These are phyloP conservation scores for Platynereis dumerilii DNA, from an alignment of 2,888 invertebrate species.

Conservation along the genomic window DNA sequence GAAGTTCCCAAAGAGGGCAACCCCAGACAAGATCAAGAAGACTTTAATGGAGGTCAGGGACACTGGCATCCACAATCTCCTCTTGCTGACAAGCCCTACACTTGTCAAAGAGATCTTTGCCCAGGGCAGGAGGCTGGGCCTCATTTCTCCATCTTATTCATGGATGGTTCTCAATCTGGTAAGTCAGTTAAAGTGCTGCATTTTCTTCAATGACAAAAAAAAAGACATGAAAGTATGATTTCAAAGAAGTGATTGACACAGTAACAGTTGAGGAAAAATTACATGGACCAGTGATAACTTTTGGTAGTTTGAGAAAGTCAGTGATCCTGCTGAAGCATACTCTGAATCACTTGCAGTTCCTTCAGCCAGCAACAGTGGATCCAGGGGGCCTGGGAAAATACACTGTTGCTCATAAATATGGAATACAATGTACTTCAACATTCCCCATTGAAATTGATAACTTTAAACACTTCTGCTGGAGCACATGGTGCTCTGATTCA, in stretches of 20 bases:
- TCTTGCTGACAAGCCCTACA: constrained; percentile 2
- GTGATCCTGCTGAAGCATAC: not conserved
- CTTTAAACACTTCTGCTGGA: no score
- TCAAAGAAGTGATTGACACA: no score
- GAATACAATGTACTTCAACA: no score
- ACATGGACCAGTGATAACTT: not conserved
- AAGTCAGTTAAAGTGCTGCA: not conserved
- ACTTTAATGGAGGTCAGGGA: constrained; percentile 5
- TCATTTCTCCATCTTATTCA: constrained; percentile 10
- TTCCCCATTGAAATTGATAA: no score
- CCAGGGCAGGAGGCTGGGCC: constrained; percentile 12
- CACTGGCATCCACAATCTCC: constrained; percentile 1
- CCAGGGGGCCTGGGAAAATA: no score
- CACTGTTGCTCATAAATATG: no score
- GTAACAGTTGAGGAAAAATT: no score
- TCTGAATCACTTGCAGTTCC: not conserved
- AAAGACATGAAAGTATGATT: no score
- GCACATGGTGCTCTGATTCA: no score
- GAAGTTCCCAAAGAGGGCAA: not conserved
- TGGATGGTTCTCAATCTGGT: constrained; percentile 19
- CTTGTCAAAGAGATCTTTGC: not conserved
- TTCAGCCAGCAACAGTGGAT: no score
- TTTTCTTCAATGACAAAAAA: no score
- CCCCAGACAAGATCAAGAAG: not conserved
- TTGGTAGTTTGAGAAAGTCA: not conserved